Evolutionary conservation across 2,888 invertebrate genomes (phyloP).

Genomic region (Argyresthia goedartella): DNA sequence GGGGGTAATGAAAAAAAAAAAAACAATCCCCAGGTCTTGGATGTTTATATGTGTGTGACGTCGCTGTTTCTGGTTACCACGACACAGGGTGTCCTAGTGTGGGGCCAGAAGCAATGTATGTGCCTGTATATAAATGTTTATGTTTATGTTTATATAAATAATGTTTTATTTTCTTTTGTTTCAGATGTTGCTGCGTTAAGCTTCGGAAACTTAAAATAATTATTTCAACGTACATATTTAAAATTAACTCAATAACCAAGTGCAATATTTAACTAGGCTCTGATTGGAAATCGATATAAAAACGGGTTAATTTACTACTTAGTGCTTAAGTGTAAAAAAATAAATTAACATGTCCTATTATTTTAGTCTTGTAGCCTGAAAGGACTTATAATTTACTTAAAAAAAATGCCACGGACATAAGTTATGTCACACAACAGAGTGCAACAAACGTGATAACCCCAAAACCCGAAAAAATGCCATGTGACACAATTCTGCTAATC

Average conservation of each 20-base stretch:
- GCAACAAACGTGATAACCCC: neutral
- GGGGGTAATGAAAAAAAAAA: too few species aligned
- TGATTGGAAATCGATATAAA: neutral
- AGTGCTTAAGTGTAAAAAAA: neutral
- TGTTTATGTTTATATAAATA: too few species aligned
- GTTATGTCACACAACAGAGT: neutral
- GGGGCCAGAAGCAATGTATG: too few species aligned
- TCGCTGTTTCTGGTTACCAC: too few species aligned
- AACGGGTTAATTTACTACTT: neutral
- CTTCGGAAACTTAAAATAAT: conserved; percentile 14
- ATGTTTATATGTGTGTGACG: too few species aligned
- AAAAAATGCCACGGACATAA: too few species aligned
- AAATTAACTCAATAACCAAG: conserved; percentile 1
- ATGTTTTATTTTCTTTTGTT: conserved; percentile 21
- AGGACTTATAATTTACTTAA: too few species aligned
- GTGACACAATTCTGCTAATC: neutral
- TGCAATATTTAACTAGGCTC: neutral
- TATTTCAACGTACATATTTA: neutral
- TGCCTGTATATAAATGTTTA: too few species aligned
- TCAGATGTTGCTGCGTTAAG: conserved; percentile 32
- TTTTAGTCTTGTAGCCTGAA: too few species aligned
- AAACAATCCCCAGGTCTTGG: too few species aligned
- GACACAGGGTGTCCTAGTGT: too few species aligned
- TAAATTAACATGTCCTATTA: too few species aligned
- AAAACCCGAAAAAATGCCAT: neutral